Evolutionary conservation across 2,888 invertebrate genomes (phyloP).

Genomic region (Synergus itoensis): DNA sequence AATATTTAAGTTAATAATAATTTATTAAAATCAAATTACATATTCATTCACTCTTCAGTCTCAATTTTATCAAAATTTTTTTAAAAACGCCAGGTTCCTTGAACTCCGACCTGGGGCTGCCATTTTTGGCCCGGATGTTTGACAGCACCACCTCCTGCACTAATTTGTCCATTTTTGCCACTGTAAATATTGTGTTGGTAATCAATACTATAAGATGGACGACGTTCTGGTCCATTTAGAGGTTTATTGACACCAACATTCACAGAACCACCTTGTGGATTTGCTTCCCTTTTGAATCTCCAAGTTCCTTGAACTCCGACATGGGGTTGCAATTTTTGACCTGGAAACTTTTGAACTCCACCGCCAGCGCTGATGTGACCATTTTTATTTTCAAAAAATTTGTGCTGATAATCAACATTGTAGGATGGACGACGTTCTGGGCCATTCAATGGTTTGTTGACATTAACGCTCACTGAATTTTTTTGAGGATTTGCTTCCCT

Average conservation of each 20-base stretch:
- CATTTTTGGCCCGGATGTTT: constrained; percentile 53
- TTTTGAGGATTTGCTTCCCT: constrained; percentile 41
- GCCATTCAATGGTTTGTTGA: constrained; percentile 54
- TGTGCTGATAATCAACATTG: constrained; percentile 56
- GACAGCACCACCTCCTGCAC: constrained; percentile 53
- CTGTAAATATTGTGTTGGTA: constrained; percentile 56
- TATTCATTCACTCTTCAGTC: neutral
- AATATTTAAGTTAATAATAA: neutral
- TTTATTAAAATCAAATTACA: neutral
- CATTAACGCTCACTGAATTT: constrained; percentile 17
- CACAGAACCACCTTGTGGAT: constrained; percentile 54
- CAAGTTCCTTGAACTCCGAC: constrained; percentile 47
- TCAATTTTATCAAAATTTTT: neutral
- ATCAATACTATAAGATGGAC: constrained; percentile 53
- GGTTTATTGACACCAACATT: constrained; percentile 51
- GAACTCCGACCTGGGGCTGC: constrained; percentile 55
- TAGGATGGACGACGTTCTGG: constrained; percentile 55
- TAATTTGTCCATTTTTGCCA: constrained; percentile 53
- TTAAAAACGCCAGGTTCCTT: constrained; percentile 49
- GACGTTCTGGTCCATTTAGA: constrained; percentile 54
- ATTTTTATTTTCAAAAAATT: constrained; percentile 42
- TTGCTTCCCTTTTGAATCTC: constrained; percentile 51
- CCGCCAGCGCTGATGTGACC: constrained; percentile 49
- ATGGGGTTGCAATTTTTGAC: constrained; percentile 48
- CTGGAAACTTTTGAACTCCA: constrained; percentile 47